Evolutionary conservation across 2,113 vertebrate species (phyloP).

Genomic region (Plecotus auritus): DNA sequence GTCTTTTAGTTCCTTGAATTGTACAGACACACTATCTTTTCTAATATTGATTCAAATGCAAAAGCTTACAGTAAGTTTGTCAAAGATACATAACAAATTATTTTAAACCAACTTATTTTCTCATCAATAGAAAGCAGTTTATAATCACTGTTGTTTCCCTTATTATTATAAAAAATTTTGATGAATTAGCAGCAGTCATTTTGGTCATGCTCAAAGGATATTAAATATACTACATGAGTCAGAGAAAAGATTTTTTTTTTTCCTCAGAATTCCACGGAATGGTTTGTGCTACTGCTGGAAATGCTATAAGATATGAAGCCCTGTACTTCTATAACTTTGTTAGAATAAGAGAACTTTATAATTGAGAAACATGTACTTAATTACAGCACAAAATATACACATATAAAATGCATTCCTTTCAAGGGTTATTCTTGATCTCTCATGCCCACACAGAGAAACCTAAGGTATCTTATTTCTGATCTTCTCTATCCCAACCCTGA

Average conservation of each 20-base stretch:
- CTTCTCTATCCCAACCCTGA: not conserved
- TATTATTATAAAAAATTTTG: not conserved
- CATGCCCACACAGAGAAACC: not conserved
- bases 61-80: not conserved
- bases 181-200: not conserved
- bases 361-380: not conserved
- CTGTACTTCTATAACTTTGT: not conserved
- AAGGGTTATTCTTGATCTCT: not conserved
- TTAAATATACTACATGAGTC: not conserved
- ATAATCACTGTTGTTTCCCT: not conserved
- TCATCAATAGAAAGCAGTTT: not conserved
- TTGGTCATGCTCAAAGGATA: not conserved
- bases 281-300: not conserved
- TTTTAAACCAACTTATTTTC: constrained; percentile 19
- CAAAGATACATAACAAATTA: not conserved
- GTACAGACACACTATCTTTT: not conserved
- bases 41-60: constrained; percentile 25
- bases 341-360: not conserved
- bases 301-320: not conserved
- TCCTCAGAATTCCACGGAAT: not conserved
- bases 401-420: not conserved
- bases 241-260: not conserved
- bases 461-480: not conserved
- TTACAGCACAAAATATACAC: not conserved
- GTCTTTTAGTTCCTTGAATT: not conserved